Evolutionary conservation across 1,140 invertebrate genomes (phyloP), one percentile per base, ranked within the genome.

Genomic region (Drosophila simulans): DNA sequence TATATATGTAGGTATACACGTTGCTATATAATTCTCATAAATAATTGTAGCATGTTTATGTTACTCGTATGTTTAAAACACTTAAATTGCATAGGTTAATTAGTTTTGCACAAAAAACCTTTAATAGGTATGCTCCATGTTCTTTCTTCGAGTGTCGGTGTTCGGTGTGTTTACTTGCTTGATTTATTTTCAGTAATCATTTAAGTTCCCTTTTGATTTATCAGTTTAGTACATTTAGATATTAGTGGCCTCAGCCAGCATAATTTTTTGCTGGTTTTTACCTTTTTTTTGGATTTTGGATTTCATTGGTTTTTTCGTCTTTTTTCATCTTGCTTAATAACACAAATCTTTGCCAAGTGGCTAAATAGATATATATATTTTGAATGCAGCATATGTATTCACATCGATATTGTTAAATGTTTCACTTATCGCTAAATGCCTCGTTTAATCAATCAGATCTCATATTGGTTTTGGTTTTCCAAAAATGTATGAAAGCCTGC

Each of bases 401-500:
- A 86, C 82, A 86, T 63, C 83, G 58, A 86, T 88, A 88, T 68
- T 75, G 66, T 62, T 77, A 75, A 77, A 77, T 72, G 57, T 68
- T 78, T 78, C 43, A 17, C 68, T 78, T 78, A 75, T 12, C 20
- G 13, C 74, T 82, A 82, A 52, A 60, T 39, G 43, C 55, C 48
- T 77, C 45, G 45, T 59, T 72, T 72, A 72, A 42, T 59, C 52
- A 76, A 37, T 51, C 49, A 39, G 31, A 31, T 31, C 31, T 31
- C 31, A 31, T 31, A 40, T 58, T 52, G 13, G 15, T 46, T 42
- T 72, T 58, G 37, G 22, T 42, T 77, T 81, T 77, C 83, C 83
- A 88, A 88, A 88, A 88, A 88, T 88, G 83, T 89, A 88, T 88
- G 83, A 88, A 89, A 89, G 83, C 83, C 80, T 83, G 75, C 83